A percentile compares a stretch with the other conserved stretches of the same genome.
These are phyloP conservation scores for Chironomus tentans DNA, from an alignment of 2,888 invertebrate genomes.

Conservation along the genomic window DNA sequence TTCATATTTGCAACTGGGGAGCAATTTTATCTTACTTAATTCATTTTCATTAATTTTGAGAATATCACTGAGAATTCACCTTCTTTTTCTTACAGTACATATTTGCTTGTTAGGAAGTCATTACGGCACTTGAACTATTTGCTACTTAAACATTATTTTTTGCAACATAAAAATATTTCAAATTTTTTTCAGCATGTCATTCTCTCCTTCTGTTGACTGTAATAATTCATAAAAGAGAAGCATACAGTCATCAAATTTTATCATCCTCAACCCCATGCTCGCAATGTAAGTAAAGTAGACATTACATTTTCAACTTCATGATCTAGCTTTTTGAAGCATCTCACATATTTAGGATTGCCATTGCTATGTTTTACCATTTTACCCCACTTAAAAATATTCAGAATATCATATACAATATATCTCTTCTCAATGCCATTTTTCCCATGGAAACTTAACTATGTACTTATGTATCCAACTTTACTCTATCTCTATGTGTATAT, in stretches of 20 bases:
- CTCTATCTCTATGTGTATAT: too few species aligned
- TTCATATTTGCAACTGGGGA: neutral
- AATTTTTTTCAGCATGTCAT: neutral
- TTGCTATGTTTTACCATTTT: too few species aligned
- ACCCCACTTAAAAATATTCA: too few species aligned
- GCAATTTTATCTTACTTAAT: neutral
- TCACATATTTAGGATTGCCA: too few species aligned
- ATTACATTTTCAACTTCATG: neutral
- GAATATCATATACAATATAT: too few species aligned
- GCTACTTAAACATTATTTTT: neutral
- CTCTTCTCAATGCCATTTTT: too few species aligned
- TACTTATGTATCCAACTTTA: neutral
- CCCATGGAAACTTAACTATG: neutral
- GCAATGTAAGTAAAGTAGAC: neutral
- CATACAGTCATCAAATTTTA: constrained; percentile 10
- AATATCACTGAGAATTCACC: too few species aligned
- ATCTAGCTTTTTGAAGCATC: neutral
- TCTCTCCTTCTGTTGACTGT: neutral
- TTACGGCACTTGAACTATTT: too few species aligned
- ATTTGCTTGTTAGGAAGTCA: neutral
- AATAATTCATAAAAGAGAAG: neutral
- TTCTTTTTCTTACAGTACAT: neutral
- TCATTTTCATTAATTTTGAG: neutral
- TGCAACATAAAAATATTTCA: constrained; percentile 1
- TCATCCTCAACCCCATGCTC: constrained; percentile 1